Evolutionary conservation across 2,888 invertebrate species (phyloP).

Genomic region (Pegoplata infirma): DNA sequence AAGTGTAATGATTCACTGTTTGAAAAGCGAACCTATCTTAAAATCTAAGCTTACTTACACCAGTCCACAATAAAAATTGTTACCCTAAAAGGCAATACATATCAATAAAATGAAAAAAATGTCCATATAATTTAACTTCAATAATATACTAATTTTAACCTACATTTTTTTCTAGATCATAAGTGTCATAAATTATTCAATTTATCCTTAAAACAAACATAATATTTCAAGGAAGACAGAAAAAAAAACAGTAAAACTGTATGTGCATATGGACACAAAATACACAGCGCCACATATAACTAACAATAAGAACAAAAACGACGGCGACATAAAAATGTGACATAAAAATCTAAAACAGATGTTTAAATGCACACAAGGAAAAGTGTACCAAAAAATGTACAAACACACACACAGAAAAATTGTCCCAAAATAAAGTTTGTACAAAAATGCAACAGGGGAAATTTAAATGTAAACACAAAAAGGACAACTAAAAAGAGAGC

Average conservation of each 20-base stretch:
- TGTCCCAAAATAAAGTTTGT: slow-evolving; percentile 26
- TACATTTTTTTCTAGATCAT: slow-evolving; percentile 56
- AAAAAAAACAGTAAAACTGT: neutral
- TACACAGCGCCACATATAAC: neutral
- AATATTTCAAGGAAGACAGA: slow-evolving; percentile 15
- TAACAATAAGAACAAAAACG: slow-evolving; percentile 34
- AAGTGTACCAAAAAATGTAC: slow-evolving; percentile 31
- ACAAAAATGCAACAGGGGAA: slow-evolving; percentile 51
- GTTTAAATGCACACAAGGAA: slow-evolving; percentile 44
- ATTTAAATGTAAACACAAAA: neutral
- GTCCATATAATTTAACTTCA: neutral
- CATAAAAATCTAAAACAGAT: slow-evolving; percentile 57
- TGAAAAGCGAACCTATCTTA: no score
- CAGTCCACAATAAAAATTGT: no score
- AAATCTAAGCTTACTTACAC: no score
- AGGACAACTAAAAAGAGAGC: neutral
- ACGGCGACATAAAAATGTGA: slow-evolving; percentile 24
- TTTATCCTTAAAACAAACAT: slow-evolving; percentile 58
- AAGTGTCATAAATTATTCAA: slow-evolving; percentile 59
- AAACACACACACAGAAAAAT: neutral
- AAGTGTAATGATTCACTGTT: no score
- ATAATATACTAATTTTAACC: slow-evolving; percentile 52
- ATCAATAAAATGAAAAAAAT: neutral
- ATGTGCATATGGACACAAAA: slow-evolving; percentile 53
- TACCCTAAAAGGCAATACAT: neutral